Base-by-base conservation (phyloP, 2,888 invertebrate genomes). In the Volucella bombylans region DNA sequence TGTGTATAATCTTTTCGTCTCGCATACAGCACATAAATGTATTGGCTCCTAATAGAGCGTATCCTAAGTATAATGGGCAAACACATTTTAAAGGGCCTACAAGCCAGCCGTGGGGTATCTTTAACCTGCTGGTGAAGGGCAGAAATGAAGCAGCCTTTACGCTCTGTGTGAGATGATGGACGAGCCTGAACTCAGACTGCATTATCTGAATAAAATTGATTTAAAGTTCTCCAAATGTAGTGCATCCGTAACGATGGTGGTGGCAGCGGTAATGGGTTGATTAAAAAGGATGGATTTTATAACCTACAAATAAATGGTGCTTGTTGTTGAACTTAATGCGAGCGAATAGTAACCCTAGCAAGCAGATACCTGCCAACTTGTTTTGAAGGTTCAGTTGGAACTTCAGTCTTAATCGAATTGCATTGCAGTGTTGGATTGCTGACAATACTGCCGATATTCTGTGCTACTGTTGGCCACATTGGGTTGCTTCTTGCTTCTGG, bases 21-120 rank as follows among this genome's bases (percentile, higher is more conserved):
- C 85, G 76, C 67, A 81, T 85, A 85, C 81, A 71, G 72, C 85
- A 80, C 85, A 76, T 72, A 77, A 81, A 85, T 72, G 81, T 68
- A 85, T 85, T 85, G 76, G 76, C 85, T 72, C 71, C 76, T 85
- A 85, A 85, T 85, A 85, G 85, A 85, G 85, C 85, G 81, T 85
- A 76, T 49, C 85, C 71, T 81, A 85, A 81, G 85, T 80, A 76
- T 85, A 85, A 85, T 85, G 85, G 85, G 50, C 74, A 83, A 80
- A 83, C 69, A 83, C 52, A 80, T 83, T 59, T 79, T 83, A 79
- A 77, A 77, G 76, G 54, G 76, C 68, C 54, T 61, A 68, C 76
- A 49, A 62, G 62, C 54, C 69, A 61, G 39, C 49, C 31, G 31
- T 6, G 73, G 73, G 72, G 55, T 57, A 73, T 61, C 67, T 82